phyloP scores from a whole-genome alignment of 2,888 invertebrate genomes.

The Eilema griseolum region DNA sequence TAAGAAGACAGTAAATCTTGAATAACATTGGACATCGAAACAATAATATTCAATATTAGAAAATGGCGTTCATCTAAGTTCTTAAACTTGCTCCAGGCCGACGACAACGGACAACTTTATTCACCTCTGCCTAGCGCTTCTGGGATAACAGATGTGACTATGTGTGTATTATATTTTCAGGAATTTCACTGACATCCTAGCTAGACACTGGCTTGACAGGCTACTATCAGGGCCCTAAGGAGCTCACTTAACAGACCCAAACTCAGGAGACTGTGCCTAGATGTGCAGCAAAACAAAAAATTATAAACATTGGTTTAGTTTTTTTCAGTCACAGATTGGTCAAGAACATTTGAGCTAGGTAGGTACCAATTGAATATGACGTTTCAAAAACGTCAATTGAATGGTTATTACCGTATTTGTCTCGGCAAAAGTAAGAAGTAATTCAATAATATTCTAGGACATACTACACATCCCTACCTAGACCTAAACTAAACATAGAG shows the following conservation, averaged over 20 bases:
- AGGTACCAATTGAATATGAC: no score
- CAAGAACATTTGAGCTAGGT: not conserved
- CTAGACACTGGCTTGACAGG: not conserved
- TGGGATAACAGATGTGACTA: not conserved
- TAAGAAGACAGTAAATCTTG: constrained; percentile 74
- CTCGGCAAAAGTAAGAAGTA: not conserved
- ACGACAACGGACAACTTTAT: constrained; percentile 42
- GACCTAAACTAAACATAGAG: not conserved
- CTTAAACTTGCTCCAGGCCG: constrained; percentile 34
- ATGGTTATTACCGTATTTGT: not conserved
- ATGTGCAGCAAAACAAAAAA: not conserved
- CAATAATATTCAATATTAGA: constrained; percentile 55
- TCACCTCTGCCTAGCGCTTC: not conserved
- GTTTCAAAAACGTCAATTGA: not conserved
- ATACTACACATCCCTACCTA: not conserved
- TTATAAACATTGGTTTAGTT: not conserved
- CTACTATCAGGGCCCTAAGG: not conserved
- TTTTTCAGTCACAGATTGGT: not conserved
- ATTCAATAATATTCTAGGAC: not conserved
- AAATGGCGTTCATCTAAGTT: constrained; percentile 48
- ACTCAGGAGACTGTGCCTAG: not conserved
- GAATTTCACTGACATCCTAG: not conserved
- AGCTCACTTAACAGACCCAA: not conserved
- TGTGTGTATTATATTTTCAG: not conserved
- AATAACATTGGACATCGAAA: constrained; percentile 78